Conservation (phyloP, 2,888 invertebrate species). For the Agriotes lineatus region DNA sequence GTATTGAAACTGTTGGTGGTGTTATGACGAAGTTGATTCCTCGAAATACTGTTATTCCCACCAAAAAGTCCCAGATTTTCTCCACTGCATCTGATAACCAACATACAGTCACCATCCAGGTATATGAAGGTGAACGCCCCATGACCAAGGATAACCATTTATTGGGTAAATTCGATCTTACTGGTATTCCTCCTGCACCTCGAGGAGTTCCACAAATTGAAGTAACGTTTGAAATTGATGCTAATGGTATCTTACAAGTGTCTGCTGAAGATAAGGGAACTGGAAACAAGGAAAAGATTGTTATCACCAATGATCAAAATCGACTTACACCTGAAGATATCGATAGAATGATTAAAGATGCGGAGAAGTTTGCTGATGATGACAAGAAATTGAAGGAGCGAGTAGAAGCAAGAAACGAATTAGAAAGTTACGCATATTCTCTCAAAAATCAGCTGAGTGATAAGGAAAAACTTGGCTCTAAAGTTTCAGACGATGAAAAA, state of each 20-base stretch:
- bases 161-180: constrained; percentile 97
- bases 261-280: constrained; percentile 99
- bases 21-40: constrained; percentile 99
- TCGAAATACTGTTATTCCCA: constrained; percentile 98
- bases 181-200: constrained; percentile 95
- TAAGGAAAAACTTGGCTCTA: constrained; percentile 97
- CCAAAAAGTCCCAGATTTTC: constrained; percentile 99
- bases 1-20: constrained; percentile 99
- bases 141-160: constrained; percentile 99
- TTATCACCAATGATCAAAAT: constrained; percentile 98
- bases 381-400: constrained; percentile 97
- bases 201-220: constrained; percentile 95
- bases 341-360: constrained; percentile 99
- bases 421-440: constrained; percentile 97
- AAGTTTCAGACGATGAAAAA: constrained; percentile 90
- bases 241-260: constrained; percentile 94
- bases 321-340: constrained; percentile 97
- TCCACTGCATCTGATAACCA: constrained; percentile 99
- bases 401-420: constrained; percentile 95
- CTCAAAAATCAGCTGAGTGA: constrained; percentile 97
- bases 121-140: constrained; percentile 98
- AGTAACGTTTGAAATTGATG: constrained; percentile 95
- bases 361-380: constrained; percentile 98
- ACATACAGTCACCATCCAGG: constrained; percentile 98
- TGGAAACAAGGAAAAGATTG: constrained; percentile 98